Base-by-base conservation (phyloP, 2,888 invertebrate genomes). In the Drosophila melanosoma region DNA sequence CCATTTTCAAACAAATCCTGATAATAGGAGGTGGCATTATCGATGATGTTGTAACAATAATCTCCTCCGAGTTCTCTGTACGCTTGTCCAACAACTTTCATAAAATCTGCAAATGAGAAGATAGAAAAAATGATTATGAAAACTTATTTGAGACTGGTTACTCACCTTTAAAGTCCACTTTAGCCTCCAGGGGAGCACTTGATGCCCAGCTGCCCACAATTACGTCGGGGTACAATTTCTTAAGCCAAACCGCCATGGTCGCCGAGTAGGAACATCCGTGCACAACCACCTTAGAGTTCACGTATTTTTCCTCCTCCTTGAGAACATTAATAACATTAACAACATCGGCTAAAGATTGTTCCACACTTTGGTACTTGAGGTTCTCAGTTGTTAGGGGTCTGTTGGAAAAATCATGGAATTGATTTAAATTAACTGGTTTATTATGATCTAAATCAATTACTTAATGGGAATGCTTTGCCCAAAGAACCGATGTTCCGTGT, bases 401-500 rank as follows among this genome's bases (percentile, higher is more conserved):
- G 32, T 32, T 15, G 17, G 2, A 11, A 4, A 20, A 26, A 2
- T 20, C 2, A 33, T 20, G 1, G 3, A 36, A 15, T 42, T 11
- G 1, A 48, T 17, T 0, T 3, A 0, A 7, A 33, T 54, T 20
- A 0, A 15, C 15, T 59, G 17, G 17, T 10, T 2, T 42, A 17
- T 12, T 23, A 12, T 6, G 10, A 42, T 20, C 29, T 17, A 1
- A 17, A 26, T 8, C 3, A 63, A 94, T 94, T 92, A 97, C 96
- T 76, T 79, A 26, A 95, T 95, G 0, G 97, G 97, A 75, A 94
- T 94, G 73, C 96, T 96, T 40, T 94, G 83, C 4, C 97, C 97
- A 88, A 97, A 97, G 92, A 95, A 97, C 72, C 97, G 94, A 91
- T 97, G 97, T 90, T 97, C 97, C 0, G 97, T 95, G 79, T 95